These are phyloP conservation scores for Zeugodacus cucurbitae DNA, from an alignment of 1,140 invertebrate species.

Conservation along the genomic window DNA sequence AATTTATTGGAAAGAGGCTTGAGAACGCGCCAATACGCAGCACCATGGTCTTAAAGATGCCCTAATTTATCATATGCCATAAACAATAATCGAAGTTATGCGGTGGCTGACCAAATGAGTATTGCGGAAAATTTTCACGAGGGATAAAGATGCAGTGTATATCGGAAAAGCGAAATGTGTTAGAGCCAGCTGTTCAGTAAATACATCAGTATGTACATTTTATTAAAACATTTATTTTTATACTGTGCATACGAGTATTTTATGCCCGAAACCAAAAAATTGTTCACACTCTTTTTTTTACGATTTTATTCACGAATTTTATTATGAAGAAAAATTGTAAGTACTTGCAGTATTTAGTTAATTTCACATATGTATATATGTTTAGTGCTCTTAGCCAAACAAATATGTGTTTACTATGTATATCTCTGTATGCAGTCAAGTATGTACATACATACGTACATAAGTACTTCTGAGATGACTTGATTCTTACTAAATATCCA, in stretches of 20 bases:
- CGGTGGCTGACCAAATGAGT: constrained; percentile 16
- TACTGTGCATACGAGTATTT: background rate
- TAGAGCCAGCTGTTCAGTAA: background rate
- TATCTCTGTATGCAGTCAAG: background rate
- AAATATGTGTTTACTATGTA: background rate
- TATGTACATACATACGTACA: background rate
- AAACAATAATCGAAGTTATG: background rate
- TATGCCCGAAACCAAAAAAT: background rate
- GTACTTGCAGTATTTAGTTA: constrained; percentile 19
- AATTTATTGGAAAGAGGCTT: constrained; percentile 42
- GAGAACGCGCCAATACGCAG: background rate
- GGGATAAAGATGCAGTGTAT: too few species aligned
- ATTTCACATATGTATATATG: background rate
- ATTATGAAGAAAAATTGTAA: constrained; percentile 37
- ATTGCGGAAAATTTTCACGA: constrained; percentile 32
- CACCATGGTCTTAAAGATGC: background rate
- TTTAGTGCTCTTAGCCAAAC: constrained; percentile 40
- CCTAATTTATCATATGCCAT: constrained; percentile 28
- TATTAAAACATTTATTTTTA: background rate
- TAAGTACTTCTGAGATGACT: constrained; percentile 1
- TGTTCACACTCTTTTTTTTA: background rate
- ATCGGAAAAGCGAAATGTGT: too few species aligned
- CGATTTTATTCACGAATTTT: constrained; percentile 18
- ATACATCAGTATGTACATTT: background rate
- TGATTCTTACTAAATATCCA: background rate